Conservation (phyloP, 1,140 invertebrate genomes). For the Ctenoplectra terminalis region DNA sequence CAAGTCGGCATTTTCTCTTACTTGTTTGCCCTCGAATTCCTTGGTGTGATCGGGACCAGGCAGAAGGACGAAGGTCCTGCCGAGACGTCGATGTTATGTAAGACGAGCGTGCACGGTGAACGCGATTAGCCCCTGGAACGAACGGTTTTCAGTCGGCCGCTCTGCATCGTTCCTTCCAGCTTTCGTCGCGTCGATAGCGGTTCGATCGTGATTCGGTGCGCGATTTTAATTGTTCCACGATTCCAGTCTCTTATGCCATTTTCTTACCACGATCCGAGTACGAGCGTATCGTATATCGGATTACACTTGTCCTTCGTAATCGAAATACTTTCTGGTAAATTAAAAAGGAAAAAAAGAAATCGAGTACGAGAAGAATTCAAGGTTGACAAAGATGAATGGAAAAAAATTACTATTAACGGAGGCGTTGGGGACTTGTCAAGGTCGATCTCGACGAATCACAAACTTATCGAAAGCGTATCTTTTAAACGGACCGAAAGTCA, state of each 20-base stretch:
- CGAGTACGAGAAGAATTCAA: neutral
- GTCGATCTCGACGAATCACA: slow-evolving; percentile 7
- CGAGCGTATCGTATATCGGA: neutral
- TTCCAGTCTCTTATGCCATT: neutral
- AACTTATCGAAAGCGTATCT: slow-evolving; percentile 5
- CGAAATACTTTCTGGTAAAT: neutral
- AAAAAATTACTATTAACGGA: neutral
- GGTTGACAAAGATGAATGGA: slow-evolving; percentile 3
- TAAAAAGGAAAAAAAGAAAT: neutral
- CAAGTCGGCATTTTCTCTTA: slow-evolving; percentile 37
- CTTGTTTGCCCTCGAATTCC: slow-evolving; percentile 60
- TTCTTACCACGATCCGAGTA: too few relatives aligned
- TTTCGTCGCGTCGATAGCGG: slow-evolving; percentile 1
- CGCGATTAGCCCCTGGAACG: slow-evolving; percentile 30
- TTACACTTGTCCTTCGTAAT: neutral
- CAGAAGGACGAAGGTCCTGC: slow-evolving; percentile 53
- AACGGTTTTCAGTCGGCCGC: neutral
- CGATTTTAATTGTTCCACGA: neutral
- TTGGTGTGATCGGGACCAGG: slow-evolving; percentile 44
- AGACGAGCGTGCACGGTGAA: slow-evolving; percentile 43
- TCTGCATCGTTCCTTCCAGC: neutral
- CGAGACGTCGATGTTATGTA: slow-evolving; percentile 53
- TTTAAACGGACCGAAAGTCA: neutral
- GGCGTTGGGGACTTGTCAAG: neutral
- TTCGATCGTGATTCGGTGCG: neutral